phyloP scores from a whole-genome alignment of 2,113 vertebrate genomes.

The Heterochromis multidens region DNA sequence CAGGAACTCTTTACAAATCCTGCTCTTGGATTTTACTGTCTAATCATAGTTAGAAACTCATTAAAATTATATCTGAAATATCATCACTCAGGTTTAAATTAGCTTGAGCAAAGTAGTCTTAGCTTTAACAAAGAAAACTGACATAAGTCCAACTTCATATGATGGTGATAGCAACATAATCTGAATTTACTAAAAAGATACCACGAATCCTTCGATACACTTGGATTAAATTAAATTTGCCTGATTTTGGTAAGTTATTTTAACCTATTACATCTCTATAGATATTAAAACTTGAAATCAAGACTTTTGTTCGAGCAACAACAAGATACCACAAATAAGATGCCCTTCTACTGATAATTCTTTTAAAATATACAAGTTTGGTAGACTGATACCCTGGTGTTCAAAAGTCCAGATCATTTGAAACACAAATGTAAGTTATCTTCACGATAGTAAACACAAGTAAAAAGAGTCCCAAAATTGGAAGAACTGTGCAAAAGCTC shows the following conservation, averaged over 20 bases:
- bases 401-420: not conserved
- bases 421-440: not conserved
- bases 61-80: not conserved
- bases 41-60: not conserved
- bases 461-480: not conserved
- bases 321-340: not conserved
- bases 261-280: not conserved
- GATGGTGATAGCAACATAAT: not conserved
- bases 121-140: not conserved
- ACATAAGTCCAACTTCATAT: not conserved
- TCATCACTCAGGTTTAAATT: not conserved
- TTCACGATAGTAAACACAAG: not conserved
- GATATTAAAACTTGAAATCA: not conserved
- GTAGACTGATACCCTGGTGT: not conserved
- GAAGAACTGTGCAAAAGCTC: not conserved
- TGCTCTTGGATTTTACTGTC: not conserved
- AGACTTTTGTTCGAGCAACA: too few relatives aligned
- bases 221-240: not conserved
- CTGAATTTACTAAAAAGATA: not conserved
- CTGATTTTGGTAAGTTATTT: not conserved
- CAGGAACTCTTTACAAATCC: not conserved
- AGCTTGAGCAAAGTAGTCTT: not conserved
- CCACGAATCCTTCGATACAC: not conserved
- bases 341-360: too few relatives aligned
- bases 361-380: not conserved